These are phyloP conservation scores for Dioctria linearis DNA, from an alignment of 2,888 invertebrate species.

Conservation along the genomic window DNA sequence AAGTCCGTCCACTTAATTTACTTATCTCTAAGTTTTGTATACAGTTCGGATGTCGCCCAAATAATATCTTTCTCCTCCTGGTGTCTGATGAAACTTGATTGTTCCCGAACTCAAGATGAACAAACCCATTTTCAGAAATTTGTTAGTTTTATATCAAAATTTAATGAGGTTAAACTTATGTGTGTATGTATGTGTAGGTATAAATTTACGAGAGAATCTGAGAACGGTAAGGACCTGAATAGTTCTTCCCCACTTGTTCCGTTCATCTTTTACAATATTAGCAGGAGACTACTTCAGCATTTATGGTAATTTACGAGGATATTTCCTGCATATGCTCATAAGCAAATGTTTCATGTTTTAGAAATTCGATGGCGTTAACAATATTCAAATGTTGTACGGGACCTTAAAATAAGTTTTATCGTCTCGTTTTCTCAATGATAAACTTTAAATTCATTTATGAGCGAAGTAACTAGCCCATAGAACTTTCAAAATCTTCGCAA, in stretches of 20 bases:
- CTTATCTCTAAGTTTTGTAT: constrained; percentile 18
- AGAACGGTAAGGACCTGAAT: constrained; percentile 11
- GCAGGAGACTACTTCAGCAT: constrained; percentile 20
- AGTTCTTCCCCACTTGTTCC: background rate
- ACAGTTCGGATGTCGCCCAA: constrained; percentile 11
- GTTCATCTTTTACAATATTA: constrained; percentile 1
- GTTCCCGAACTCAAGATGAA: background rate
- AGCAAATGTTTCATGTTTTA: constrained; percentile 17
- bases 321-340: constrained; percentile 44
- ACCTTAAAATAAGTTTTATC: constrained; percentile 42
- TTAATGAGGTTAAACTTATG: constrained; percentile 55
- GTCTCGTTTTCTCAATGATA: background rate
- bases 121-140: constrained; percentile 7
- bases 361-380: constrained; percentile 28
- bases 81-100: background rate
- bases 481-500: background rate
- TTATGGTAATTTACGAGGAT: constrained; percentile 41
- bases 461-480: constrained; percentile 1
- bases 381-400: constrained; percentile 31
- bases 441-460: constrained; percentile 41
- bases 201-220: constrained; percentile 14
- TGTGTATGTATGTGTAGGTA: constrained; percentile 17
- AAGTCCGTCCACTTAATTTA: constrained; percentile 45
- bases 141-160: constrained; percentile 44
- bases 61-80: background rate